Percentiles rank a stretch among this genome's conserved stretches.
These are phyloP conservation scores for Ruditapes philippinarum DNA, from an alignment of 1,140 invertebrate species.

Conservation along the genomic window DNA sequence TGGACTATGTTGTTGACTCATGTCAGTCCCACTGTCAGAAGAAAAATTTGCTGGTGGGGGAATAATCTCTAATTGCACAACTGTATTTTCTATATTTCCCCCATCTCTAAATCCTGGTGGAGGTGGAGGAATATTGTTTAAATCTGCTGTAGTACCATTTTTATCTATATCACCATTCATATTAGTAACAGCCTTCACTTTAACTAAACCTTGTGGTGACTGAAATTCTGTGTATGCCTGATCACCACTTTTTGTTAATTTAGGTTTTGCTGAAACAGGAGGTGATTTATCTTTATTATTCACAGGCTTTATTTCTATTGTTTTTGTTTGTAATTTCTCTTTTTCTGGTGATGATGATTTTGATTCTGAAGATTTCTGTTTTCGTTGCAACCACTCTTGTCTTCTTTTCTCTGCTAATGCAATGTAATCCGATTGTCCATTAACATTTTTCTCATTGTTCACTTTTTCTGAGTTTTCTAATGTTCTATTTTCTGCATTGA, in stretches of 20 bases:
- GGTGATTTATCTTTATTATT: conserved; percentile 26
- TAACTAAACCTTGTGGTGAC: conserved; percentile 67
- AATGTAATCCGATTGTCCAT: conserved; percentile 76
- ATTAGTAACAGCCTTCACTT: conserved; percentile 2
- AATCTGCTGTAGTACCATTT: conserved; percentile 12
- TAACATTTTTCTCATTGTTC: conserved; percentile 49
- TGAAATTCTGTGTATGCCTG: conserved; percentile 65
- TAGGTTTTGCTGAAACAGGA: conserved; percentile 46
- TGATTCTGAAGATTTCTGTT: conserved; percentile 65
- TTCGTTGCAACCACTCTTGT: conserved; percentile 81
- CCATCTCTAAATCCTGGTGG: conserved; percentile 79
- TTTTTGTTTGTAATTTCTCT: conserved; percentile 33
- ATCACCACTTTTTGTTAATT: conserved; percentile 18
- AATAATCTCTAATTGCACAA: conserved; percentile 80
- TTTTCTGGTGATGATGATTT: conserved; percentile 67
- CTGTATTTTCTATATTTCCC: conserved; percentile 38
- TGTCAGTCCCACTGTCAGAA: conserved; percentile 59
- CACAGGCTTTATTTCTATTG: conserved; percentile 53
- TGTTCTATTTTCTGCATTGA: not conserved
- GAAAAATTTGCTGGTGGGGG: conserved; percentile 80
- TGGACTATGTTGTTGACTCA: conserved; percentile 62
- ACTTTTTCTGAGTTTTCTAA: conserved; percentile 52
- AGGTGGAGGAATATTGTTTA: conserved; percentile 63
- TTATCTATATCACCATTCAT: conserved; percentile 41
- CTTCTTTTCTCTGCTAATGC: conserved; percentile 82